Conservation (phyloP, 2,888 invertebrate genomes). For the Drosophila formosana region DNA sequence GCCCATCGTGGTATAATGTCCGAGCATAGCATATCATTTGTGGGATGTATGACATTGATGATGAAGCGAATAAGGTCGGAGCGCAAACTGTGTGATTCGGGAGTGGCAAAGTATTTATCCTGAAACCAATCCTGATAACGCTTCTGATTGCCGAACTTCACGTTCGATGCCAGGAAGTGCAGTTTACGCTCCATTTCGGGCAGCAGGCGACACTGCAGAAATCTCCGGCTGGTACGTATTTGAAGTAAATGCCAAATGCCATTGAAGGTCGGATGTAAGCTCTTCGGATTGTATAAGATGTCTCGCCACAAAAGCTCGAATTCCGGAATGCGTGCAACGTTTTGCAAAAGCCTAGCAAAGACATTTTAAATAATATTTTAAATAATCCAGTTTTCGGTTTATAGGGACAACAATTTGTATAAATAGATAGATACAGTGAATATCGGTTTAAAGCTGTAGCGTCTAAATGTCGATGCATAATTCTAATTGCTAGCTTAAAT, state of each 20-base stretch:
- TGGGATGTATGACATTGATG: conserved; percentile 89
- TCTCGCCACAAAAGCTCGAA: conserved; percentile 89
- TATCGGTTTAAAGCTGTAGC: too few relatives aligned
- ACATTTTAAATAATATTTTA: neutral
- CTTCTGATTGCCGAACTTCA: conserved; percentile 89
- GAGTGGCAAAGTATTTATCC: conserved; percentile 88
- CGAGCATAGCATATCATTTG: conserved; percentile 89
- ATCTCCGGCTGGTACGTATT: conserved; percentile 87
- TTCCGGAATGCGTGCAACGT: conserved; percentile 89
- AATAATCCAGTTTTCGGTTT: too few relatives aligned
- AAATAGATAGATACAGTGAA: too few relatives aligned
- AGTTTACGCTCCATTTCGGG: conserved; percentile 90
- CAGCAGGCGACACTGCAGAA: conserved; percentile 87
- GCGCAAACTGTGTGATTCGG: conserved; percentile 89
- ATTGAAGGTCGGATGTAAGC: conserved; percentile 87
- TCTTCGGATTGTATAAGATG: conserved; percentile 88
- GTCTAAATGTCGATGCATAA: too few relatives aligned
- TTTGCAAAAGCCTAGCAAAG: conserved; percentile 86
- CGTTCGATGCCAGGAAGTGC: conserved; percentile 87
- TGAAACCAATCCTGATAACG: conserved; percentile 91
- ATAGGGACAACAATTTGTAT: too few relatives aligned
- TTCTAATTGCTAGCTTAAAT: too few relatives aligned
- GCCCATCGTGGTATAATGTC: conserved; percentile 90
- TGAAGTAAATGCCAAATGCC: conserved; percentile 88
- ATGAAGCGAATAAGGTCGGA: conserved; percentile 90